Evolutionary conservation across 2,113 vertebrate species (phyloP).

Genomic region (Puffinus mauretanicus): DNA sequence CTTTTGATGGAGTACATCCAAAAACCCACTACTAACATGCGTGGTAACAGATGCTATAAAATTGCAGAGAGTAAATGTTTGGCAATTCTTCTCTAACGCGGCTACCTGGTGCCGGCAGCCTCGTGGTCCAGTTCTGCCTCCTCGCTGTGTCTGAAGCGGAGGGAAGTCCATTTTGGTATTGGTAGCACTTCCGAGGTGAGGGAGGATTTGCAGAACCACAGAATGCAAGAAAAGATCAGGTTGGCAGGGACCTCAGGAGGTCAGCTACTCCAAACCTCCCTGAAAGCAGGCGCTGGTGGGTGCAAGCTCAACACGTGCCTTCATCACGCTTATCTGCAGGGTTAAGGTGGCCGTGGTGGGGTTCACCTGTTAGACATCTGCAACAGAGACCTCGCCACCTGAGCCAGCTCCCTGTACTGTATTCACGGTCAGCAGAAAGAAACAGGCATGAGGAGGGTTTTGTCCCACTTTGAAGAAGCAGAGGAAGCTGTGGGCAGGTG

Average conservation of each 20-base stretch:
- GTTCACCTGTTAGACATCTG: background rate
- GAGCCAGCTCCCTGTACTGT: background rate
- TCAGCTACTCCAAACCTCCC: background rate
- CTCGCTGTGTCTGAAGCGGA: rapidly evolving
- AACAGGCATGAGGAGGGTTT: rapidly evolving
- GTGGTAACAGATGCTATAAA: background rate
- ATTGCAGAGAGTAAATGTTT: background rate
- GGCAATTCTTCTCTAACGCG: background rate
- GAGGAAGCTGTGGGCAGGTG: background rate
- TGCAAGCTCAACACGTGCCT: background rate
- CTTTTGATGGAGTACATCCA: background rate
- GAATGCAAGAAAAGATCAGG: background rate
- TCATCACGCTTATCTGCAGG: background rate
- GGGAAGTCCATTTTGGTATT: background rate
- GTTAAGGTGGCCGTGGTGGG: background rate
- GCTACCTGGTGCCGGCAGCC: background rate
- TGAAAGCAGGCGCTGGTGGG: background rate
- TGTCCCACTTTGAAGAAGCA: background rate
- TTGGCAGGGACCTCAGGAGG: background rate
- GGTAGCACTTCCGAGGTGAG: background rate
- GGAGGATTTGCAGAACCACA: background rate
- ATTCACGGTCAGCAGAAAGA: rapidly evolving
- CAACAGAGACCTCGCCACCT: background rate
- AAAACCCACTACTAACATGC: background rate
- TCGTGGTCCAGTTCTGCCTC: background rate